These are phyloP conservation scores for Luperina nickerlii DNA, from an alignment of 2,888 invertebrate species.

Conservation along the genomic window DNA sequence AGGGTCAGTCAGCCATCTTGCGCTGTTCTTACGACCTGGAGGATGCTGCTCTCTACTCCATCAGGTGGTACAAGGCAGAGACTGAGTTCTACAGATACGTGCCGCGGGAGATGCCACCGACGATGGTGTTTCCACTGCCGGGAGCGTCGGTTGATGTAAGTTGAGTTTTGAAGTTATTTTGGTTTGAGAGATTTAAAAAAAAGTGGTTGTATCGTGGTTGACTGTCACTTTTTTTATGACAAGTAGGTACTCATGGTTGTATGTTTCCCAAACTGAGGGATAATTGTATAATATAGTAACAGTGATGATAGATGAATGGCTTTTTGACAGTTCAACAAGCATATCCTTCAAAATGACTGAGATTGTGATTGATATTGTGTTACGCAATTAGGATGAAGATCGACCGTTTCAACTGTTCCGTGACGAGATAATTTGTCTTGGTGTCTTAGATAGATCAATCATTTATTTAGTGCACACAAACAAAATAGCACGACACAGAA, in stretches of 20 bases:
- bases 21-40: slow-evolving; percentile 91
- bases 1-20: slow-evolving; percentile 87
- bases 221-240: background rate
- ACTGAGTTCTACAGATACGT: slow-evolving; percentile 94
- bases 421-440: background rate
- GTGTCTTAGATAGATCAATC: background rate
- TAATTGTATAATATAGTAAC: no score
- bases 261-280: background rate
- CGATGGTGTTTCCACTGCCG: slow-evolving; percentile 92
- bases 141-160: slow-evolving; percentile 94
- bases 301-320: no score
- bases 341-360: background rate
- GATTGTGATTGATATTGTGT: background rate
- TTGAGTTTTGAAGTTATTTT: slow-evolving; percentile 56
- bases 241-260: background rate
- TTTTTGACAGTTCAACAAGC: background rate
- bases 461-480: background rate
- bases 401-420: background rate
- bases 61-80: slow-evolving; percentile 92
- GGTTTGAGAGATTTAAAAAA: no score
- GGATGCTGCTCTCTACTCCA: slow-evolving; percentile 92
- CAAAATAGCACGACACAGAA: background rate
- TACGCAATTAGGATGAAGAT: background rate
- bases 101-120: slow-evolving; percentile 93
- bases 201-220: background rate